Evolutionary conservation across 2,797 vertebrate species (phyloP), one percentile per base, ranked within the genome.

Genomic region (Mus minutoides): DNA sequence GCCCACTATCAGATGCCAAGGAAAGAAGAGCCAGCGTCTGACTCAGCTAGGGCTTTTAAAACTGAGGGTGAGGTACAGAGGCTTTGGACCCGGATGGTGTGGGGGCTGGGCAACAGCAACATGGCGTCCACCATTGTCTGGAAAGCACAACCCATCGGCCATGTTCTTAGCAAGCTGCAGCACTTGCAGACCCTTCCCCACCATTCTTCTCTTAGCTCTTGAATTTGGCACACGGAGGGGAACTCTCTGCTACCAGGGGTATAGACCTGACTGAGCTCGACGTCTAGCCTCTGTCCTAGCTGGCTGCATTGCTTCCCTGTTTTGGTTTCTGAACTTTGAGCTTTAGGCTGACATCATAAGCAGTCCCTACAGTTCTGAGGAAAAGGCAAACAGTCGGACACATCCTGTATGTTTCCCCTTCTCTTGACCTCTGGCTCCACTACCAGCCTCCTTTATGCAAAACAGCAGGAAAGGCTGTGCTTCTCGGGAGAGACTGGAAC

Each of bases 371-470:
- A 91, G 29, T 80, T 93, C 89, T n/a, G 3, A 37, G 40, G 56
- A 92, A 86, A 96, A 88, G 24, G 91, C 22, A 62, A 92, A 92
- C 43, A 91, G 29, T 71, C 46, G 79, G 12, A 16, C 37, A 64
- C 64, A 46, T 73, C 80, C 75, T n/a, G 22, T 29, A 64, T 85
- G 58, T 64, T 17, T 80, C 49, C 22, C 6, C 17, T 2, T 14
- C 29, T 69, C 75, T 40, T 87, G 80, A 79, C 29, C 75, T 90
- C 78, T 87, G 78, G 17, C 64, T 62, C 64, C 67, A 21, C 58
- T 60, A 71, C 37, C 26, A 13, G 1, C 2, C 58, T 69, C 13
- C 80, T 76, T 71, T 87, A 54, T n/a, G 40, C 67, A 91, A 88
- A 94, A 49, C 1, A 95, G 79, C 31, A 93, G 34, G 71, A 52